Evolutionary conservation across 2,888 invertebrate species (phyloP).

Genomic region (Lasioglossum calceatum): DNA sequence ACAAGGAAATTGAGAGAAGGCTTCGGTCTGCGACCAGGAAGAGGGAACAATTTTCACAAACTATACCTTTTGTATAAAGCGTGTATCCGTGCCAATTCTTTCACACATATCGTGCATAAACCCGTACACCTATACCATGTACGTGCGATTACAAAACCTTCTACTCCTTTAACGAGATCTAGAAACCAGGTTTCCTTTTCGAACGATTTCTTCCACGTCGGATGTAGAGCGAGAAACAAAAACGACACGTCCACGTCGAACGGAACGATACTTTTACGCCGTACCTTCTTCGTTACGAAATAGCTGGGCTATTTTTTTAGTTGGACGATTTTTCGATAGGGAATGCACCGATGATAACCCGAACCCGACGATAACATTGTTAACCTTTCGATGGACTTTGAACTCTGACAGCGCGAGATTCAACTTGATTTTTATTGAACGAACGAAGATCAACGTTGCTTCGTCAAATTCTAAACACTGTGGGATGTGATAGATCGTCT

Average conservation of each 20-base stretch:
- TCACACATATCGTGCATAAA: slow-evolving; percentile 45
- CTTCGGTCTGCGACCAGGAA: slow-evolving; percentile 30
- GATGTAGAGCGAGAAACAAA: neutral
- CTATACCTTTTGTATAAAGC: slow-evolving; percentile 34
- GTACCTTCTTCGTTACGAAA: slow-evolving; percentile 21
- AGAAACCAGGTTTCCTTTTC: neutral
- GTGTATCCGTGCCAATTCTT: slow-evolving; percentile 54
- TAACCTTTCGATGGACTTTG: neutral
- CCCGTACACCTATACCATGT: neutral
- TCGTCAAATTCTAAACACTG: neutral
- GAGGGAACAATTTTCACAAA: slow-evolving; percentile 58
- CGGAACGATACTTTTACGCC: neutral
- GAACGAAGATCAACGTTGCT: neutral
- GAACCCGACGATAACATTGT: neutral
- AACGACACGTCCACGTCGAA: slow-evolving; percentile 13
- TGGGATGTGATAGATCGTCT: neutral
- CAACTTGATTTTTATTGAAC: neutral
- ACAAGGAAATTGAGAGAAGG: neutral
- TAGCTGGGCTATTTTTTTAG: slow-evolving; percentile 59
- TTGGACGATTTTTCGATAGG: slow-evolving; percentile 17
- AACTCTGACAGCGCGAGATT: neutral
- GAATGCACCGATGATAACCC: neutral
- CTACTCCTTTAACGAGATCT: slow-evolving; percentile 5
- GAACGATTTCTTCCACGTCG: neutral
- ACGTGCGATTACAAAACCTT: neutral